Base-by-base conservation (phyloP, 2,113 vertebrate genomes). In the Psephotus haematonotus region DNA sequence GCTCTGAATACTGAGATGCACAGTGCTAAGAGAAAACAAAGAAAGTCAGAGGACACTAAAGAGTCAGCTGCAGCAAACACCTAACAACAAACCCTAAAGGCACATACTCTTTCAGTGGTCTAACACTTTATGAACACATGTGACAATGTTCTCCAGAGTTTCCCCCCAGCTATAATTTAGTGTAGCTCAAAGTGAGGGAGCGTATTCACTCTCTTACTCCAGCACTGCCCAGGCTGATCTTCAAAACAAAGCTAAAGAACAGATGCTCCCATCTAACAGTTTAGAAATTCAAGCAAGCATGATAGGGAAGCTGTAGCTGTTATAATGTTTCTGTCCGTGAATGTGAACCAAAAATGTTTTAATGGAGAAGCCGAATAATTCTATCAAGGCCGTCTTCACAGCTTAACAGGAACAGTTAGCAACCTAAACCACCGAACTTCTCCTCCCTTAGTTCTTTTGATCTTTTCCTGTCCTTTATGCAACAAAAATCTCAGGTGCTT, bases 1-100 rank as follows among this genome's bases (percentile, higher is more conserved):
- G 98, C 93, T 99, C 99, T 2, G 99, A 99, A 95, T 99, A 99
- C 91, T 99, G 99, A 47, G 99, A 99, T 88, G 99, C 99, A 97
- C 99, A 99, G 96, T 99, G 99, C 99, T 99, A 97, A 37, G 67
- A 62, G 92, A 84, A 96, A 95, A 93, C 46, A 90, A 71, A 97
- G 37, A 37, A 53, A 96, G 49, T 98, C 49, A 97, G 96, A 70
- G n/a, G 7, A 82, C 8, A n/a, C 50, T 96, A 62, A 87, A 76
- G 12, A n/a, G 44, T 37, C 11, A 89, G 57, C 43, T 23, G 14
- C 49, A 79, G 25, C 41, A 59, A 67, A 41, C 0, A 2, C 18
- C 33, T 12, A 80, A 7, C 53, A 67, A 68, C 37, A 74, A 86
- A 67, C 18, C 27, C 50, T 25, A 47, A 22, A 44, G 49, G 62